Conservation (phyloP, 2,113 vertebrate genomes). For the Antigone vipio region DNA sequence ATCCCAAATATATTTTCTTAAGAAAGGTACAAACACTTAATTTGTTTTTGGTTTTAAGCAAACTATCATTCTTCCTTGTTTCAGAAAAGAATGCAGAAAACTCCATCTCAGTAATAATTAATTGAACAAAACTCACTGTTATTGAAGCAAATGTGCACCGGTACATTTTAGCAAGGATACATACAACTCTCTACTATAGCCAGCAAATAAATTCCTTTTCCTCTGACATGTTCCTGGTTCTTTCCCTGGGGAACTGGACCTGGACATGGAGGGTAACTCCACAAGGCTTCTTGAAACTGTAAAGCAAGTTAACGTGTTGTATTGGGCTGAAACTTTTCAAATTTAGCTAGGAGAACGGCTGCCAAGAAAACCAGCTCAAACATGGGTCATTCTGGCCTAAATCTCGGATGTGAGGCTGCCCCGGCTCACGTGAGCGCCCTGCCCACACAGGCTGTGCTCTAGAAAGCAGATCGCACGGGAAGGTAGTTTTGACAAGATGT, state of each 20-base stretch:
- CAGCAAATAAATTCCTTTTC: background rate
- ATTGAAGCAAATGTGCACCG: background rate
- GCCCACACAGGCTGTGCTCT: background rate
- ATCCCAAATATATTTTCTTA: background rate
- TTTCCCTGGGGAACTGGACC: background rate
- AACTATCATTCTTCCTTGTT: background rate
- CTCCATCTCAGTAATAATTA: background rate
- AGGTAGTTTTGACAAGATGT: background rate
- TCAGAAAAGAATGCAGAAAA: background rate
- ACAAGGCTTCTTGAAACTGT: background rate
- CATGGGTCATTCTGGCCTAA: background rate
- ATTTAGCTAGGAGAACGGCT: background rate
- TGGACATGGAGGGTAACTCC: background rate
- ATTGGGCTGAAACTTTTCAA: background rate
- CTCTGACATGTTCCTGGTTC: background rate
- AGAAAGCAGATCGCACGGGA: background rate
- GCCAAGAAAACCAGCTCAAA: background rate
- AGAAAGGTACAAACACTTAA: background rate
- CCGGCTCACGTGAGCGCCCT: background rate
- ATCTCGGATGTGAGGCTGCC: background rate
- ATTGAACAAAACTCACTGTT: background rate
- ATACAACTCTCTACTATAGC: background rate
- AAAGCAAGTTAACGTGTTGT: background rate
- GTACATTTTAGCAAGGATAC: background rate
- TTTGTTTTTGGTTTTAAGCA: background rate